Base-by-base conservation (phyloP, 2,113 vertebrate species). In the Arizona elegans region DNA sequence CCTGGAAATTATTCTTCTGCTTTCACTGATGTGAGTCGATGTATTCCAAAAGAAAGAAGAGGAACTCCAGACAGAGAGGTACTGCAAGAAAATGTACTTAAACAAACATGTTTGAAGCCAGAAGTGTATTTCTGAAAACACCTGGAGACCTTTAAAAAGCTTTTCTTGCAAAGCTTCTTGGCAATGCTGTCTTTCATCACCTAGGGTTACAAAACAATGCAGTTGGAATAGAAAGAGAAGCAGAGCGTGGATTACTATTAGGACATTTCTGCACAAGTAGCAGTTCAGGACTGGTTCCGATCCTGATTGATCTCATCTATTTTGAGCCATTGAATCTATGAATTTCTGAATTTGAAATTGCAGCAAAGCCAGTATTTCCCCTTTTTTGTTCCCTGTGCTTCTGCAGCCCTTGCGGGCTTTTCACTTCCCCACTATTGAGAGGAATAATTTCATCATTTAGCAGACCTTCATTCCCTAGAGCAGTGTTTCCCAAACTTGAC, bases 31-130 rank as follows among this genome's bases (percentile, higher is more conserved):
- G 94, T 97, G 95, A 98, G 98, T 93, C 98, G 97, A 94, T 97
- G 97, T 94, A 95, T 97, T 65, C 97, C 98, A 91, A 98, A 98
- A 96, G 98, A 98, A 92, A 98, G 98, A 98, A 98, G 98, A 97
- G 97, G 97, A 94, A 97, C 98, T 94, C 97, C 98, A 43, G 98
- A 99, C 89, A 98, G 98, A 98, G 99, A 99, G 99, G 99, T 99
- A 98, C 91, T 52, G 93, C 94, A 94, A 38, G 88, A 50, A 50
- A 93, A 15, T 65, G 23, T 91, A 88, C n/a, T 91, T 93, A 89
- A 0, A 0, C 47, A 88, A 56, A 2, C 0, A 24, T 70, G 70
- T 38, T 91, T 17, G 19, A 87, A 10, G 65, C 23, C 53, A 65
- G 38, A 90, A 55, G 10, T 47, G 5, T 15, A 43, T 59, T 8